A percentile compares a stretch with the other conserved stretches of the same genome.
These are phyloP conservation scores for Rhimphoctona megacephalus DNA, from an alignment of 2,888 invertebrate species.

Conservation along the genomic window DNA sequence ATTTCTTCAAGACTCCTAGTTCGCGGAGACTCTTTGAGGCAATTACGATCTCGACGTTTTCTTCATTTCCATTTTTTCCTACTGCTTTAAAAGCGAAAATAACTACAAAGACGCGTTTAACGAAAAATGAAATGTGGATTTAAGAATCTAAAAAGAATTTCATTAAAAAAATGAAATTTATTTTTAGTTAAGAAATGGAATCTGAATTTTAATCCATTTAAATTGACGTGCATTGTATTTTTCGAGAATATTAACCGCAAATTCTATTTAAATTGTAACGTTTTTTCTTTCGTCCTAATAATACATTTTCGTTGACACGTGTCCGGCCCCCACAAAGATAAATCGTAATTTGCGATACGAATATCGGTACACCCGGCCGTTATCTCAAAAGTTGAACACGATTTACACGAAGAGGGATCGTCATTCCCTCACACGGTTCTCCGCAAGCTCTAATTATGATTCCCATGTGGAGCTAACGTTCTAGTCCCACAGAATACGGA, in stretches of 20 bases:
- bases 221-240: not conserved
- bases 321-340: not conserved
- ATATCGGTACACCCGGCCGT: conserved; percentile 23
- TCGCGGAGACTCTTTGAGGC: not conserved
- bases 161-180: not conserved
- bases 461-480: conserved; percentile 13
- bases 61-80: not conserved
- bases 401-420: conserved; percentile 57
- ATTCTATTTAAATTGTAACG: not conserved
- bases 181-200: not conserved
- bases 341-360: conserved; percentile 21
- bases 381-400: conserved; percentile 24
- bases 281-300: not conserved
- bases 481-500: not conserved
- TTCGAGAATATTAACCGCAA: not conserved
- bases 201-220: not conserved
- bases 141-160: not conserved
- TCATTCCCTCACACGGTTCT: conserved; percentile 18
- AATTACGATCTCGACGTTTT: not conserved
- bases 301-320: conserved; percentile 31
- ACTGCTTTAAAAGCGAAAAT: not conserved
- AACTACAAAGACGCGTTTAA: not conserved
- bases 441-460: conserved; percentile 50
- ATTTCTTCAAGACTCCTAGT: not conserved
- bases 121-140: not conserved